phyloP scores from a whole-genome alignment of 2,888 invertebrate genomes.

The Lobophora halterata region DNA sequence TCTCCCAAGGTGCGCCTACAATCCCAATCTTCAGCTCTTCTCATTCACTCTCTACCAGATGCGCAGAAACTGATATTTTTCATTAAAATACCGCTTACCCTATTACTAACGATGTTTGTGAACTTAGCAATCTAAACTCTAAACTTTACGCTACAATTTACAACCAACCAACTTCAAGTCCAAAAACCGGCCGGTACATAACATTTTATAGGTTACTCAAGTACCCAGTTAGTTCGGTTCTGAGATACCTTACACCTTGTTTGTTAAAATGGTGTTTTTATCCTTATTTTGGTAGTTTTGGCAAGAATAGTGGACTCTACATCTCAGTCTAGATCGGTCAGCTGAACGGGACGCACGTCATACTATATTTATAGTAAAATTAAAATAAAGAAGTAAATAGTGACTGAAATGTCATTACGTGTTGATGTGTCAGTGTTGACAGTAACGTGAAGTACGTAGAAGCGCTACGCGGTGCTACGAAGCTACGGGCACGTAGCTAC shows the following conservation, averaged over 20 bases:
- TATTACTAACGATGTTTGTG: no score
- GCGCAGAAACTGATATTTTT: no score
- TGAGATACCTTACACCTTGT: slow-evolving; percentile 59
- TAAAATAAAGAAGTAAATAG: slow-evolving; percentile 28
- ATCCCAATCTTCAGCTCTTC: no score
- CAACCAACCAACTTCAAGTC: no score
- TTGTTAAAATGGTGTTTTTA: slow-evolving; percentile 60
- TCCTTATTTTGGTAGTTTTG: slow-evolving; percentile 53
- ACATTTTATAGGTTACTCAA: no score
- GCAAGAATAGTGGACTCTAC: slow-evolving; percentile 51
- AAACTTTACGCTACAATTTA: no score
- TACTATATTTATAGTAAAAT: slow-evolving; percentile 44
- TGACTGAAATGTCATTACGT: slow-evolving; percentile 39
- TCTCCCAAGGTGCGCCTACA: no score
- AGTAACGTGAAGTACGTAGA: slow-evolving; percentile 36
- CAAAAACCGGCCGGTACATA: no score
- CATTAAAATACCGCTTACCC: no score
- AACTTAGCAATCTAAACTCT: no score
- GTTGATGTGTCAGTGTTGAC: slow-evolving; percentile 33
- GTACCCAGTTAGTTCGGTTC: no score
- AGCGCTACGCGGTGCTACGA: slow-evolving; percentile 25
- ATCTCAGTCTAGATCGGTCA: slow-evolving; percentile 68
- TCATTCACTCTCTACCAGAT: no score
- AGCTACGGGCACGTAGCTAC: slow-evolving; percentile 35
- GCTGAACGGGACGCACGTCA: slow-evolving; percentile 60